A percentile compares a stretch with the other conserved stretches of the same genome.
Conservation (phyloP, 2,797 vertebrate genomes). For the Microctenopoma stevenorrisi region DNA sequence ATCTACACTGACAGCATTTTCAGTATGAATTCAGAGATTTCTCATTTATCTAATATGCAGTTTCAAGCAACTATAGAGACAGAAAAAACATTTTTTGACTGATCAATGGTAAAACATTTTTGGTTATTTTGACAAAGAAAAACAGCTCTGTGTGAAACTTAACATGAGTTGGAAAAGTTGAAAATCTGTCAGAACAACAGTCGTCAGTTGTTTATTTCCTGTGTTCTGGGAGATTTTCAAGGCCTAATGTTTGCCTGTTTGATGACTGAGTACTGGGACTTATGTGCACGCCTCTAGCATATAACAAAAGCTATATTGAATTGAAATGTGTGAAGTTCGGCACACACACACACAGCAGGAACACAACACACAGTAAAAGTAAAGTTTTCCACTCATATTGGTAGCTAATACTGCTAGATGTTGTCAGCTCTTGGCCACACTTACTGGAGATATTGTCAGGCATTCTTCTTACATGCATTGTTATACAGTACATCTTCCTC, state of each 20-base stretch:
- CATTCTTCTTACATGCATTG: too few species aligned
- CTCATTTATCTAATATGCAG: neutral
- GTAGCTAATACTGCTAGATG: too few species aligned
- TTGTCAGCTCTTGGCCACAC: too few species aligned
- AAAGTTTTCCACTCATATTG: too few species aligned
- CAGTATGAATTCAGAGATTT: neutral
- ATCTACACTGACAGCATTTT: neutral
- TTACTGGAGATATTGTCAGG: too few species aligned
- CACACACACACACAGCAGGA: neutral
- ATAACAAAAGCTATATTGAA: neutral
- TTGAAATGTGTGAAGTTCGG: neutral
- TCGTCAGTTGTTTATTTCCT: neutral
- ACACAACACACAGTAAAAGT: neutral
- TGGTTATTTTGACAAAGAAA: neutral
- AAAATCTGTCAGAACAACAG: neutral
- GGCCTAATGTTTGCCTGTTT: neutral
- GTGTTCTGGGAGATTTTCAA: neutral
- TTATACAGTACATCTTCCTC: too few species aligned
- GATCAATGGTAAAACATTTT: too few species aligned
- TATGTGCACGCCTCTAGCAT: neutral
- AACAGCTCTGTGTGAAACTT: neutral
- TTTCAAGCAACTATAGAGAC: neutral
- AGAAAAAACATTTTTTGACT: too few species aligned
- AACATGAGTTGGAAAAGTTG: too few species aligned
- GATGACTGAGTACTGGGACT: neutral